Evolutionary conservation across 2,113 vertebrate genomes (phyloP).

Genomic region (Gymnogyps californianus): DNA sequence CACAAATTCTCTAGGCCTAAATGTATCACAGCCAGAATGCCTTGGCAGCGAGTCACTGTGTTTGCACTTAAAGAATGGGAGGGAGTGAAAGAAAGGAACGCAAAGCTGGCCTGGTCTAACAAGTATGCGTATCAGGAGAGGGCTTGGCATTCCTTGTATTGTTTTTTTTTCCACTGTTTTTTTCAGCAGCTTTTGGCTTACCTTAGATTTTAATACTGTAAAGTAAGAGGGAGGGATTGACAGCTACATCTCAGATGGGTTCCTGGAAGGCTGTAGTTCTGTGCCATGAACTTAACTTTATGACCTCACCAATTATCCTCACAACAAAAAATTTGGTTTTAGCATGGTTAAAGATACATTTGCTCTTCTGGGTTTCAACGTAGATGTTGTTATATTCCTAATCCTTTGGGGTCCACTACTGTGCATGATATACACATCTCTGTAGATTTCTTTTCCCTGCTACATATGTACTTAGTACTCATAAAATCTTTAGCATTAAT

Average conservation of each 20-base stretch:
- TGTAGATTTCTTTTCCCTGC: neutral
- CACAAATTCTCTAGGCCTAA: neutral
- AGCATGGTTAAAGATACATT: constrained; percentile 5
- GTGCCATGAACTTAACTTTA: neutral
- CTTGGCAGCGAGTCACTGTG: neutral
- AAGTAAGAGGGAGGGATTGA: neutral
- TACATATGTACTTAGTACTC: neutral
- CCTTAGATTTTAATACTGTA: neutral
- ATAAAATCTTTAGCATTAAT: neutral
- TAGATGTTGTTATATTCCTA: neutral
- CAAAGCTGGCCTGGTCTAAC: neutral
- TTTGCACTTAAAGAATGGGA: neutral
- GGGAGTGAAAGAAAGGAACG: constrained; percentile 14
- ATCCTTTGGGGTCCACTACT: neutral
- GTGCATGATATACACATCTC: neutral
- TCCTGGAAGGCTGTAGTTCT: constrained; percentile 34
- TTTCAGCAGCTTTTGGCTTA: neutral
- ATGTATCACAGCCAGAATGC: neutral
- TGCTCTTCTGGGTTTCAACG: neutral
- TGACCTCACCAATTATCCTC: constrained; percentile 25
- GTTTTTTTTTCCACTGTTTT: neutral
- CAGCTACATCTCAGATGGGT: constrained; percentile 29
- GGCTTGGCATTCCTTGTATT: constrained; percentile 32
- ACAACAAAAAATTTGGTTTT: neutral
- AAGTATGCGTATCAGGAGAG: constrained; percentile 14